Evolutionary conservation across 2,797 vertebrate species (phyloP).

Genomic region (Lacerta bilineata): DNA sequence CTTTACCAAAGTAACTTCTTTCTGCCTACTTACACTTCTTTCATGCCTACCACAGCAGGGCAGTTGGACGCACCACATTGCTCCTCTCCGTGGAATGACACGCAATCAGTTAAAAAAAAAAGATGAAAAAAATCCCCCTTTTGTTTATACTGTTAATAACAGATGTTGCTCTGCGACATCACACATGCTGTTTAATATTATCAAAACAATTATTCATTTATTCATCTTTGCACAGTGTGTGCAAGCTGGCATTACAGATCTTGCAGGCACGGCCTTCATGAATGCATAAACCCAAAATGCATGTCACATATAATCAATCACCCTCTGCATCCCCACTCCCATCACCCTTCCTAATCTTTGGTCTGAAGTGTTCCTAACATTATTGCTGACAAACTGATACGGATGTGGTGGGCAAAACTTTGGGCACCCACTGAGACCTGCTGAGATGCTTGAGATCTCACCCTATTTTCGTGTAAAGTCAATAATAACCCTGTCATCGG

Average conservation of each 20-base stretch:
- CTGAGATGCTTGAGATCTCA: conserved; percentile 8
- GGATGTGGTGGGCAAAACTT: background rate
- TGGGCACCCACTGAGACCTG: conserved; percentile 11
- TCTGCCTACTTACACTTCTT: conserved; percentile 60
- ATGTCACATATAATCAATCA: conserved; percentile 70
- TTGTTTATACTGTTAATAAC: conserved; percentile 78
- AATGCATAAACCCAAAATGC: conserved; percentile 69
- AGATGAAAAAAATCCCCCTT: conserved; percentile 59
- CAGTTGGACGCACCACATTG: conserved; percentile 55
- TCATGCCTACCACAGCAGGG: conserved; percentile 69
- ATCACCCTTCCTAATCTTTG: conserved; percentile 47
- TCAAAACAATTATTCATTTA: conserved; percentile 83
- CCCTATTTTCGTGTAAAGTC: fast-evolving
- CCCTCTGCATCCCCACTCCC: background rate
- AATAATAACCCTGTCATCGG: background rate
- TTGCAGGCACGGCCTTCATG: conserved; percentile 68
- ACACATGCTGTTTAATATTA: conserved; percentile 80
- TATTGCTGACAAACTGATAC: conserved; percentile 32
- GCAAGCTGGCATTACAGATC: conserved; percentile 75
- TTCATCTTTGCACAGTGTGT: conserved; percentile 75
- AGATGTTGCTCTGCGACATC: conserved; percentile 79
- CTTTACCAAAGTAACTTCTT: conserved; percentile 52
- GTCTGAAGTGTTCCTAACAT: conserved; percentile 45
- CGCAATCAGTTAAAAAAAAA: conserved; percentile 38
- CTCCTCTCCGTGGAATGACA: conserved; percentile 64